Conservation (phyloP, 2,797 vertebrate genomes). For the Argentina silus region DNA sequence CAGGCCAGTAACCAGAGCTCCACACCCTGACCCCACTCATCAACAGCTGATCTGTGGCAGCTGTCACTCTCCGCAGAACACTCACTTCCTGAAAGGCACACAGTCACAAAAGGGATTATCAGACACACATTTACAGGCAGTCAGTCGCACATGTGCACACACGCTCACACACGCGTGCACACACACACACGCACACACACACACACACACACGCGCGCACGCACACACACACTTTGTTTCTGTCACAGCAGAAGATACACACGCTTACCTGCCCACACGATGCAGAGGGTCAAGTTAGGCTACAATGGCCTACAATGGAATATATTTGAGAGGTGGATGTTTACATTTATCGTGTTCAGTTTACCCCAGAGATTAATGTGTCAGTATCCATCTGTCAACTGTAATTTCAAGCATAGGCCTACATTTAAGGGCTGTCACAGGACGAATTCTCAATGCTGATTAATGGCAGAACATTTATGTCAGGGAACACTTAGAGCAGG, state of each 20-base stretch:
- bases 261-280: not conserved
- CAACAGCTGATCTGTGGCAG: slow-evolving; percentile 52
- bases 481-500: slow-evolving; percentile 14
- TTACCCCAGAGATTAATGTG: not conserved
- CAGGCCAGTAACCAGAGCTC: slow-evolving; percentile 1
- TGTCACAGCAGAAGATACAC: not conserved
- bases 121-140: slow-evolving; percentile 3
- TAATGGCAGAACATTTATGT: slow-evolving; percentile 36
- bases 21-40: not conserved
- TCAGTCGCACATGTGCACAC: not conserved
- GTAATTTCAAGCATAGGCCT: slow-evolving; percentile 11
- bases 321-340: not conserved
- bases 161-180: no score
- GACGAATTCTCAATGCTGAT: slow-evolving; percentile 32
- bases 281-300: not conserved
- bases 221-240: not conserved
- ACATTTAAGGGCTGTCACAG: slow-evolving; percentile 17
- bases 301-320: not conserved
- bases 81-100: slow-evolving; percentile 22
- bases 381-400: slow-evolving; percentile 6
- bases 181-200: not conserved
- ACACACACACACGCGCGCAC: slow-evolving; percentile 6
- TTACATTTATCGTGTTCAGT: not conserved
- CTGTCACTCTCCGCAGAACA: slow-evolving; percentile 41
- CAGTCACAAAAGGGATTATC: slow-evolving; percentile 30